A percentile compares a stretch with the other conserved stretches of the same genome.
Conservation (phyloP, 2,888 invertebrate genomes). For the Arrhopalites spinosus region DNA sequence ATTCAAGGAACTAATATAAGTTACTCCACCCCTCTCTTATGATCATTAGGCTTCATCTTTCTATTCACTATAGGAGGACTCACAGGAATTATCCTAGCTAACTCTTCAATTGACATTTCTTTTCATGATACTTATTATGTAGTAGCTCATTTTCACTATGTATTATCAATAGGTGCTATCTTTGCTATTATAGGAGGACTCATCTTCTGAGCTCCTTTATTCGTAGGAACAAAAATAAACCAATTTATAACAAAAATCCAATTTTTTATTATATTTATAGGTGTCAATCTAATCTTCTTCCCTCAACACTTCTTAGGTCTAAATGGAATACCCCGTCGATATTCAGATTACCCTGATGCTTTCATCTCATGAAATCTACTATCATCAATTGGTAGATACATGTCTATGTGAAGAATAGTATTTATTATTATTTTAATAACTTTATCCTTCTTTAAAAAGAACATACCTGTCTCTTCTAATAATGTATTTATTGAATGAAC, state of each 20-base stretch:
- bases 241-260: slow-evolving; percentile 69
- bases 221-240: slow-evolving; percentile 69
- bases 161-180: slow-evolving; percentile 77
- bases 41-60: slow-evolving; percentile 76
- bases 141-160: slow-evolving; percentile 82
- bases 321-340: slow-evolving; percentile 76
- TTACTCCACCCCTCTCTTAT: slow-evolving; percentile 67
- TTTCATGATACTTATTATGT: slow-evolving; percentile 85
- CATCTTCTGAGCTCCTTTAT: slow-evolving; percentile 73
- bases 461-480: slow-evolving; percentile 63
- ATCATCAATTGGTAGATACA: slow-evolving; percentile 71
- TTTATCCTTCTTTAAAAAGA: slow-evolving; percentile 63
- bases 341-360: slow-evolving; percentile 73
- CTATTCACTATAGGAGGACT: slow-evolving; percentile 77
- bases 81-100: slow-evolving; percentile 68
- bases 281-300: slow-evolving; percentile 80
- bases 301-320: slow-evolving; percentile 77
- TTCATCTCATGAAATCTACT: slow-evolving; percentile 71
- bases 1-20: slow-evolving; percentile 69
- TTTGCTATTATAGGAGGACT: slow-evolving; percentile 78
- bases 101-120: slow-evolving; percentile 77
- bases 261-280: slow-evolving; percentile 74
- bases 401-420: slow-evolving; percentile 66
- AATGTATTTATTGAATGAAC: slow-evolving; percentile 65
- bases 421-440: slow-evolving; percentile 68